A percentile compares a stretch with the other conserved stretches of the same genome.
phyloP scores from a whole-genome alignment of 2,888 invertebrate species.

The Meandrusa payeni region DNA sequence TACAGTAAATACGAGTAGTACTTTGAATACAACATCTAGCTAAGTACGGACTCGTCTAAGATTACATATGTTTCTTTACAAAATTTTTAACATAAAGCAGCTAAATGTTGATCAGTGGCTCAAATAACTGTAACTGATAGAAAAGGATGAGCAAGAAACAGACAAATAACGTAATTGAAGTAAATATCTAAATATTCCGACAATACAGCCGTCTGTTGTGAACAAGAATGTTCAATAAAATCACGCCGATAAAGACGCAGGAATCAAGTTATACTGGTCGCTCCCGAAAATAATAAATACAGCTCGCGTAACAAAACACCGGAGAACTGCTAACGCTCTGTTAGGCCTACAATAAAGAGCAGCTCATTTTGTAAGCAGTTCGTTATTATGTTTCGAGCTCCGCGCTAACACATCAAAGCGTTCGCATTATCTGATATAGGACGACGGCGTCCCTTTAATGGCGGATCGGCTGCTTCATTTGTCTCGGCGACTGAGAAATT shows the following conservation, averaged over 20 bases:
- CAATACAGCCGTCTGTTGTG: not conserved
- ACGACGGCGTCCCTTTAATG: constrained; percentile 21
- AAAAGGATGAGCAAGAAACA: no score
- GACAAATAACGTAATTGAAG: no score
- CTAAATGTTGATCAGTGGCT: no score
- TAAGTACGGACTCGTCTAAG: no score
- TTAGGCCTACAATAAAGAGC: constrained; percentile 17
- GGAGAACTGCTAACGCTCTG: constrained; percentile 19
- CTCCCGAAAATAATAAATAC: constrained; percentile 9
- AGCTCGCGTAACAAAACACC: constrained; percentile 14
- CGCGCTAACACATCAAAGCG: constrained; percentile 23
- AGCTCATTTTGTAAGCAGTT: constrained; percentile 25
- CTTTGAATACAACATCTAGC: no score
- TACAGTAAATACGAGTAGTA: no score
- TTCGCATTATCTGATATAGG: constrained; percentile 19
- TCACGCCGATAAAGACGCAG: not conserved
- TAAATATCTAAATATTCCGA: not conserved
- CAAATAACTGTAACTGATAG: no score
- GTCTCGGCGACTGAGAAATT: constrained; percentile 23
- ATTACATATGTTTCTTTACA: no score
- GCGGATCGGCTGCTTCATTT: constrained; percentile 25
- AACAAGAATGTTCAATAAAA: constrained; percentile 2
- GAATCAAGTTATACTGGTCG: constrained; percentile 2
- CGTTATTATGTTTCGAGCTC: constrained; percentile 22
- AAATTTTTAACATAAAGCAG: no score